Conservation (phyloP, 2,797 vertebrate species). For the Tokudaia muenninki region DNA sequence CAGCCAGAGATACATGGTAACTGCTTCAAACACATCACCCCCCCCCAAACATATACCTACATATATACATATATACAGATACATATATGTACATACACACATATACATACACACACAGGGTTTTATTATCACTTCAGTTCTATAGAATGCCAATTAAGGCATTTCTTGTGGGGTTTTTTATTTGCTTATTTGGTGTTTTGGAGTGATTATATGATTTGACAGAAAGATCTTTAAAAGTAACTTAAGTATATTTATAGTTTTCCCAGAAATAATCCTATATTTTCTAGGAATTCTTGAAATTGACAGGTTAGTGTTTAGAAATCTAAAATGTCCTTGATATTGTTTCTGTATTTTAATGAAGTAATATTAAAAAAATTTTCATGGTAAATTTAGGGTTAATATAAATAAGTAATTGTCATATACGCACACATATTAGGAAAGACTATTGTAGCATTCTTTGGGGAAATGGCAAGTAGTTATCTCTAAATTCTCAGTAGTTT, state of each 20-base stretch:
- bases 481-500: constrained; percentile 54
- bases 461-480: constrained; percentile 39
- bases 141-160: not conserved
- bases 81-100: not conserved
- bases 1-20: not conserved
- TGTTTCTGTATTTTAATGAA: constrained; percentile 58
- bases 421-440: constrained; percentile 9
- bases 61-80: not conserved
- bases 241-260: not conserved
- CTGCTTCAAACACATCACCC: not conserved
- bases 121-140: constrained; percentile 1
- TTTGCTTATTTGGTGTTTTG: not conserved
- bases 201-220: not conserved
- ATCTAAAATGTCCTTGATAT: constrained; percentile 65
- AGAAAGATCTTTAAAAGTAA: not conserved
- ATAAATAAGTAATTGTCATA: constrained; percentile 32
- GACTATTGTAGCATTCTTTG: constrained; percentile 59
- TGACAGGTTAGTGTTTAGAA: constrained; percentile 45
- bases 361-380: constrained; percentile 45
- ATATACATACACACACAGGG: not conserved
- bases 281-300: constrained; percentile 51
- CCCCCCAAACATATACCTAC: not conserved
- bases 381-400: constrained; percentile 52
- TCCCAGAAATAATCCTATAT: constrained; percentile 11
- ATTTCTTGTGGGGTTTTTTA: constrained; percentile 3